phyloP scores from a whole-genome alignment of 2,113 vertebrate species.

The Corydoras maculifer region DNA sequence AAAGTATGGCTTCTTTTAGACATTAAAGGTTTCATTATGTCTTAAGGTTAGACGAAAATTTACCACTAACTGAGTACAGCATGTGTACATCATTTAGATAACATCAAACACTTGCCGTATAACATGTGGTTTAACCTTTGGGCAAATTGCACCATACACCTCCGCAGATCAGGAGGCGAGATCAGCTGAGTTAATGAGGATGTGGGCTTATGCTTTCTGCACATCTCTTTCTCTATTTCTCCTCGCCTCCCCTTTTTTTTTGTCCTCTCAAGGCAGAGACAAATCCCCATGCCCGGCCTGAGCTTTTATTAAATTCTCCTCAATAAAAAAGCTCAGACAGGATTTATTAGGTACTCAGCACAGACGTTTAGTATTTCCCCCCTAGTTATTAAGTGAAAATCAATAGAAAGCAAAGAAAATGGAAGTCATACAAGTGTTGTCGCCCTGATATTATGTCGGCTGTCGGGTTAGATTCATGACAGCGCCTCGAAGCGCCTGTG shows the following conservation, averaged over 20 bases:
- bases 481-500: constrained; percentile 77
- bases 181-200: constrained; percentile 48
- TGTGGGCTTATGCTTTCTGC: constrained; percentile 53
- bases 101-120: constrained; percentile 41
- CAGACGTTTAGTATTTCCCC: constrained; percentile 99
- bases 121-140: constrained; percentile 35
- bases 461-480: constrained; percentile 99
- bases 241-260: constrained; percentile 45
- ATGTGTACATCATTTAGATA: constrained; percentile 40
- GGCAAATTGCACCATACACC: constrained; percentile 37
- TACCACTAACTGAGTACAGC: constrained; percentile 28
- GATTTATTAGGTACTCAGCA: constrained; percentile 99
- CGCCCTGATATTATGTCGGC: constrained; percentile 99
- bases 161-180: constrained; percentile 51
- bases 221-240: constrained; percentile 39
- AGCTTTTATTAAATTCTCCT: constrained; percentile 99
- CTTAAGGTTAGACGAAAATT: constrained; percentile 23
- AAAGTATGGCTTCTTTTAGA: constrained; percentile 3
- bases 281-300: constrained; percentile 87
- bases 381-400: constrained; percentile 99
- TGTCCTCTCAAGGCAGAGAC: constrained; percentile 82
- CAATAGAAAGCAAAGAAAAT: constrained; percentile 99
- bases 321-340: constrained; percentile 99
- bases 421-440: constrained; percentile 99
- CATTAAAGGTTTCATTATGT: not conserved